Evolutionary conservation across 2,113 vertebrate species (phyloP), one percentile per base, ranked within the genome.

Genomic region (Brachionichthys hirsutus): DNA sequence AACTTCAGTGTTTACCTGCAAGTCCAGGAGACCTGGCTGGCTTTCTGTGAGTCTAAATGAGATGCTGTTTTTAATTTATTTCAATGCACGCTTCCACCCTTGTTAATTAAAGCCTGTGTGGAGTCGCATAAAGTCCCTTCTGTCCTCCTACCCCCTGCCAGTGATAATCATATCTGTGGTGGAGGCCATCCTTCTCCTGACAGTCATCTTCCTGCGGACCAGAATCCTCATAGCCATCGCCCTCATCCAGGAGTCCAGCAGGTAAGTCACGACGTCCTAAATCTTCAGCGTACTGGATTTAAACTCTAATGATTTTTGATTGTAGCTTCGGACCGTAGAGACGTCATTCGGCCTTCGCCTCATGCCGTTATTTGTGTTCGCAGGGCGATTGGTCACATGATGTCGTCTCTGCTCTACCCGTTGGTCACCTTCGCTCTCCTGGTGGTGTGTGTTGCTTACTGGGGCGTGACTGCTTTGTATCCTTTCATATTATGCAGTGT

Each of bases 1-100:
- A 83, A 95, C 69, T 54, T 94, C n/a, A 46, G 84, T 0, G 85
- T 86, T 70, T 97, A 96, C 61, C 64, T 90, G 56, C 85, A 86
- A 4, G 92, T 94, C 30, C 89, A 93, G 59, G 94, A 96, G 85
- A 95, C 94, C 5, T 97, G 95, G 95, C 86, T 97, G 70, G 94
- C 88, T 0, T 92, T 94, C 73, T 51, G 95, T 97, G 82, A 92
- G 94, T 91, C n/a, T n/a, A 19, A 48, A n/a, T 24, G 22, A 19
- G 1, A 15, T 18, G 3, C 11, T 12, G 17, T 6, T 46, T 6
- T 46, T 3, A 12, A 8, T n/a, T 53, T 7, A 42, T 35, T 9
- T 34, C 1, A 12, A 1, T 42, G 40, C 9, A 40, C 12, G 0
- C 9, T 40, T 42, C 15, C 40, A 42, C 14, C 40, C 40, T 10